Base-by-base conservation (phyloP, 2,797 vertebrate genomes). In the Pempheris klunzingeri region DNA sequence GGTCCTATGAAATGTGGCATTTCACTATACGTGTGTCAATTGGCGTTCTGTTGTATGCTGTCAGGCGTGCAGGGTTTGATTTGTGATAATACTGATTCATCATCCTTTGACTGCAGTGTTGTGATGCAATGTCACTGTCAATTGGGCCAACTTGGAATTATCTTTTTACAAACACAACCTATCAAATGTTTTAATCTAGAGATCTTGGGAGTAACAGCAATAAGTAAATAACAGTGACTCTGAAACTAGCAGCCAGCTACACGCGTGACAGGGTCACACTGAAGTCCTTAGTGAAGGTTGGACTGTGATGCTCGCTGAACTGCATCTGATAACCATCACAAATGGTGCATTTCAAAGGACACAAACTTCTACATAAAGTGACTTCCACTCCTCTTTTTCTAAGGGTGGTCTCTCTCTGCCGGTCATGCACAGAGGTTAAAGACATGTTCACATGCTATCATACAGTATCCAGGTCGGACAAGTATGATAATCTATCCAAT, bases 361-460 rank as follows among this genome's bases (percentile, higher is more conserved):
- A 93, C 92, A 94, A 92, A 92, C 88, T 80, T 92, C 71, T 87
- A 86, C 88, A 77, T 81, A 57, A 77, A 88, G 83, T 76, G 82
- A 84, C 85, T 90, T 88, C 83, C 83, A 87, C 61, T 76, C 67
- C 46, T 89, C 80, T 87, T 65, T 85, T 92, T 90, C 78, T 80
- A 90, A 90, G 88, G 91, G 90, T 92, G 93, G 92, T 90, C 93
- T 55, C 73, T 87, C 82, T 67, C 54, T 50, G 85, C 74, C 59
- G 53, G 61, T 73, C 91, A 87, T 83, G 89, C 88, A 14, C 83
- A 78, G 78, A 83, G 77, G 72, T 78, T 93, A 93, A 95, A 92
- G 91, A 93, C 90, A 87, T 74, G 88, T 92, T 95, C 92, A 87
- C 95, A 95, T 95, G 94, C 92, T 93, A 95, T 90, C 88, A 91